Conservation (phyloP, 2,797 vertebrate species). For the Hemitrygon akajei region DNA sequence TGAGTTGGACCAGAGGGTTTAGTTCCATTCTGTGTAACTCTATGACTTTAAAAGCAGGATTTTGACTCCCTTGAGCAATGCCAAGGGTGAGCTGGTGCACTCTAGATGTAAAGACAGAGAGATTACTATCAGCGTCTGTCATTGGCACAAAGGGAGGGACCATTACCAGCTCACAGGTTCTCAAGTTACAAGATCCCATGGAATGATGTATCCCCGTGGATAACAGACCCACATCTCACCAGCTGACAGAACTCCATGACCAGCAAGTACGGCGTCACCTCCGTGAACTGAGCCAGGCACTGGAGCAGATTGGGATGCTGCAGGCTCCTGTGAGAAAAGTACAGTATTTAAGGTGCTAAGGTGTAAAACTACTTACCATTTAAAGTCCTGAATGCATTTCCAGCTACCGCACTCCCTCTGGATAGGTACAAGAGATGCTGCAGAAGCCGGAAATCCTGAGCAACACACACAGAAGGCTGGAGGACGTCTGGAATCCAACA, state of each 20-base stretch:
- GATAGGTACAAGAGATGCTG: too few species aligned
- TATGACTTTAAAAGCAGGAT: too few species aligned
- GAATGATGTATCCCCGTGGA: not conserved
- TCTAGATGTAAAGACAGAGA: not conserved
- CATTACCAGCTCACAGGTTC: not conserved
- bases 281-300: slow-evolving; percentile 84
- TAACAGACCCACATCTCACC: slow-evolving; percentile 62
- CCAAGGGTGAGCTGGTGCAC: not conserved
- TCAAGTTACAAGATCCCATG: not conserved
- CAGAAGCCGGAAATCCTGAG: too few species aligned
- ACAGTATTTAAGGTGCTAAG: not conserved
- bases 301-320: slow-evolving; percentile 87
- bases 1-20: too few species aligned
- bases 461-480: too few species aligned
- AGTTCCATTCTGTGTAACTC: too few species aligned
- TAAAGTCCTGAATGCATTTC: not conserved
- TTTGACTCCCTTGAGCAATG: not conserved
- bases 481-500: too few species aligned
- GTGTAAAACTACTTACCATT: too few species aligned
- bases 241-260: slow-evolving; percentile 95
- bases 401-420: not conserved
- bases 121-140: not conserved
- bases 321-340: slow-evolving; percentile 60
- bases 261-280: slow-evolving; percentile 87
- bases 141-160: not conserved